Conservation (phyloP, 2,113 vertebrate species). For the Centrocercus urophasianus region DNA sequence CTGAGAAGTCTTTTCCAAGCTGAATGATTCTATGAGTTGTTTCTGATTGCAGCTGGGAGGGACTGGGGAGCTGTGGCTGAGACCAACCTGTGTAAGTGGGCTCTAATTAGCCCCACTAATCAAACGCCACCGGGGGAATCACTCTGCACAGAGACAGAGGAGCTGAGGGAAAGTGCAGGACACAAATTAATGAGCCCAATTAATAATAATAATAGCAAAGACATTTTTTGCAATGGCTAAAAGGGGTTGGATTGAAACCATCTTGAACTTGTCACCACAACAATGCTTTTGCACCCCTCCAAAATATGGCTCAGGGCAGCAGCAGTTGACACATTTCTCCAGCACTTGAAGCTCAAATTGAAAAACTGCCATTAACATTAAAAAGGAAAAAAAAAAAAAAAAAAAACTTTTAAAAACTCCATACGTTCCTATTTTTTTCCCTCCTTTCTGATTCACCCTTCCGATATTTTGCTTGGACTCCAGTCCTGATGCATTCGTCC, state of each 20-base stretch:
- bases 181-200: background rate
- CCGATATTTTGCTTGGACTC: constrained; percentile 83
- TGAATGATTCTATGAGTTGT: too few species aligned
- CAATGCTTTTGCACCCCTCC: constrained; percentile 57
- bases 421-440: constrained; percentile 66
- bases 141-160: background rate
- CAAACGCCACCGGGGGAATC: background rate
- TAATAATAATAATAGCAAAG: background rate
- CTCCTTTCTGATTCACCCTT: constrained; percentile 80
- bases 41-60: background rate
- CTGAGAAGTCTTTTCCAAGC: too few species aligned
- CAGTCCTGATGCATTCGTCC: constrained; percentile 71
- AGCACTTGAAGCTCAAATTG: constrained; percentile 66
- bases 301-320: constrained; percentile 32
- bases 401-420: constrained; percentile 71
- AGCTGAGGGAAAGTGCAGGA: background rate
- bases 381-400: constrained; percentile 47
- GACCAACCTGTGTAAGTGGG: background rate
- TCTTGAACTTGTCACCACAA: constrained; percentile 59
- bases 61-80: background rate
- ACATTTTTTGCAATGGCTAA: background rate
- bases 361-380: constrained; percentile 74
- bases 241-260: constrained; percentile 61
- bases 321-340: constrained; percentile 73
- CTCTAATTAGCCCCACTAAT: background rate